Conservation (phyloP, 2,888 invertebrate species). For the Alcis repandata region DNA sequence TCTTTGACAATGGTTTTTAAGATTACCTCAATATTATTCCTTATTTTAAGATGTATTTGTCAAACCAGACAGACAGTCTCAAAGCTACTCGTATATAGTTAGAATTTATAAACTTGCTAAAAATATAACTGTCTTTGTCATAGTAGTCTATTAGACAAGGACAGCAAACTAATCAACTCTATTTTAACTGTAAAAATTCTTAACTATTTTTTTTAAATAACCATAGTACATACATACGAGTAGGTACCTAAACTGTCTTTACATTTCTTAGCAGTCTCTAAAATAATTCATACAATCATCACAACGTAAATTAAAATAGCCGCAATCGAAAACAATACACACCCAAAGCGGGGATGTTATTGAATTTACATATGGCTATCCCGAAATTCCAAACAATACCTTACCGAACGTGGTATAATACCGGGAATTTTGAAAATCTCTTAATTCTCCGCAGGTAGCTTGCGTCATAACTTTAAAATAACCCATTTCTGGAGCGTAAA, state of each 20-base stretch:
- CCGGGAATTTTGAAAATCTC: constrained; percentile 66
- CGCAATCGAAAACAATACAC: constrained; percentile 62
- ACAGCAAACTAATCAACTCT: no score
- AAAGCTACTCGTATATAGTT: no score
- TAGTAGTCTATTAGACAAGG: no score
- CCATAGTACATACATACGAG: no score
- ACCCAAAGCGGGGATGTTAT: constrained; percentile 53
- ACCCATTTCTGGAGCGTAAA: constrained; percentile 56
- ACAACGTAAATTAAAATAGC: constrained; percentile 18
- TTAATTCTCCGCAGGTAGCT: constrained; percentile 52
- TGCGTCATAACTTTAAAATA: constrained; percentile 41
- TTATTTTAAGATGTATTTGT: not conserved
- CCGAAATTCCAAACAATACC: constrained; percentile 63
- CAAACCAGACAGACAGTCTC: no score
- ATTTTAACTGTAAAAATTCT: no score
- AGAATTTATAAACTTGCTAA: no score
- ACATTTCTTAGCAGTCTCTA: not conserved
- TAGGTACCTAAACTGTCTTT: not conserved
- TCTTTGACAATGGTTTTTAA: constrained; percentile 10
- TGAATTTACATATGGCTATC: constrained; percentile 77
- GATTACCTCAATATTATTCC: not conserved
- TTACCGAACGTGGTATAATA: constrained; percentile 59
- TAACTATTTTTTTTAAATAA: no score
- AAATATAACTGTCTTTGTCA: no score
- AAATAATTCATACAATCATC: constrained; percentile 18